Percentiles rank a stretch among this genome's conserved stretches.
phyloP scores from a whole-genome alignment of 1,140 invertebrate species.

The Chionoecetes opilio region DNA sequence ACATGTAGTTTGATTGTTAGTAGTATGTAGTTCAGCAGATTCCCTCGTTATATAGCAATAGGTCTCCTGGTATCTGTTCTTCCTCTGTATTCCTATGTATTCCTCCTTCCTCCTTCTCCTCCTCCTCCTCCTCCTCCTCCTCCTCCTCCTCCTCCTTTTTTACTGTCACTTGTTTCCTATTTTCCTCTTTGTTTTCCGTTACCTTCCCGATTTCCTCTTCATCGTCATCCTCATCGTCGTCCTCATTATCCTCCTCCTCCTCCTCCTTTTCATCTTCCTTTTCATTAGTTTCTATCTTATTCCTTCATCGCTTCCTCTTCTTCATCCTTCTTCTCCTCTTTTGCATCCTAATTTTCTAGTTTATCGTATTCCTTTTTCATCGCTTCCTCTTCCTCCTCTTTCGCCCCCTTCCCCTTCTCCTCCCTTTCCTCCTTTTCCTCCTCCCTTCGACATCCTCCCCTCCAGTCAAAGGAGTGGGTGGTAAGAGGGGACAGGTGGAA shows the following conservation, averaged over 20 bases:
- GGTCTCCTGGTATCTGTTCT: background rate
- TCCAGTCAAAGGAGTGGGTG: too few relatives aligned
- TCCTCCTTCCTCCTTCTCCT: background rate
- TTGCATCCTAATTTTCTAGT: background rate
- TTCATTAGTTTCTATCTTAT: background rate
- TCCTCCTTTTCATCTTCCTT: background rate
- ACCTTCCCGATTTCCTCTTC: background rate
- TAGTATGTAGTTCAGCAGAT: too few relatives aligned
- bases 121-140: background rate
- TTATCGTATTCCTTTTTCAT: background rate
- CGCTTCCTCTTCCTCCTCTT: constrained; percentile 36
- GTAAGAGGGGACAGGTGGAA: background rate
- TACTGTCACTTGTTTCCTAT: background rate
- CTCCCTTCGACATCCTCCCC: background rate
- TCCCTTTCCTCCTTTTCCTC: background rate
- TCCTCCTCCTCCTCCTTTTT: background rate
- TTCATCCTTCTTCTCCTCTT: background rate
- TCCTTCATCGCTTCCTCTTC: background rate
- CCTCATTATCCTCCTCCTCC: background rate
- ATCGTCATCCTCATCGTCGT: background rate
- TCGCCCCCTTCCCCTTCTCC: background rate
- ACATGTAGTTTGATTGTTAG: too few relatives aligned
- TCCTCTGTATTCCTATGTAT: background rate
- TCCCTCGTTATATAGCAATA: too few relatives aligned
- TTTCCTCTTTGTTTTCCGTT: background rate